Evolutionary conservation across 1,140 invertebrate genomes (phyloP), one percentile per base, ranked within the genome.

Genomic region (Drosophila tsacasi): DNA sequence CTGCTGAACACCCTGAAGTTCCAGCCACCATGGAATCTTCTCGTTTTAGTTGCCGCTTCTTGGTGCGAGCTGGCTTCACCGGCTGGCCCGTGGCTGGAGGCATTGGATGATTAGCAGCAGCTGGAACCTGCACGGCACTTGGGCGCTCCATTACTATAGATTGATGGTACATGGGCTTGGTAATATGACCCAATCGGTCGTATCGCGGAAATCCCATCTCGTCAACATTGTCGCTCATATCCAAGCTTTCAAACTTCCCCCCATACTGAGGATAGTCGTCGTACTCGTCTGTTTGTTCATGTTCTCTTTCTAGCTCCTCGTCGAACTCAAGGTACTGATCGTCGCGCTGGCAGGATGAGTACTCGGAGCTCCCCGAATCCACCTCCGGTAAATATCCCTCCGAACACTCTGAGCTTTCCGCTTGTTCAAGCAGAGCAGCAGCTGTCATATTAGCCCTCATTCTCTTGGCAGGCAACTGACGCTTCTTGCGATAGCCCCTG

Each of bases 371-470:
- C 8, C 94, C 94, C 5, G 95, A 96, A 87, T 95, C 95, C 10
- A 95, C 94, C 91, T 95, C 95, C 5, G 95, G 95, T 58, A 95
- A 91, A 81, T 96, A 96, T 50, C 95, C 95, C 76, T 96, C 95
- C 1, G 94, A 95, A 79, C 94, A 95, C 85, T 95, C 94, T 0
- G 94, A 95, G 72, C 94, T 95, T 72, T 95, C 94, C 69, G 92
- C 84, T 67, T 91, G 95, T 93, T 79, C 94, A 93, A 72, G 94
- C 66, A 62, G 94, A 93, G 81, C 94, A 12, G 84, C 94, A 47
- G 94, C 94, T 67, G 94, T 94, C n/a, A 92, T 63, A 50, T 92
- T 91, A 5, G 91, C 91, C 72, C 94, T 94, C 83, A 94, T 94
- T 25, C 94, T 93, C 64, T 95, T 94, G 23, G 94, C 93, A 0